phyloP scores from a whole-genome alignment of 2,113 vertebrate species.

The Macquaria ambigua region DNA sequence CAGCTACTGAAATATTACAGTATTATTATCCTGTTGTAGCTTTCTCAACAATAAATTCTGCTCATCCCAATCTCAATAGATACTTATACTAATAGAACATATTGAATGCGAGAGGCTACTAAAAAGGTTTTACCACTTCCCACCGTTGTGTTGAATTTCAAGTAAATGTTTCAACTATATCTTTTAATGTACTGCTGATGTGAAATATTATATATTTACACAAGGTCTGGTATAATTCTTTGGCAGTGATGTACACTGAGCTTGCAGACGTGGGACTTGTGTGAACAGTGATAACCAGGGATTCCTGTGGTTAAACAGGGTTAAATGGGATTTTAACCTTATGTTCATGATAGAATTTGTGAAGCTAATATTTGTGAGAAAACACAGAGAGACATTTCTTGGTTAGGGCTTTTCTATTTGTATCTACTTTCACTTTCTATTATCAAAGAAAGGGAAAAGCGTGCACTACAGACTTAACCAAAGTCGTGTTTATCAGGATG shows the following conservation, averaged over 20 bases:
- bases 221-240: background rate
- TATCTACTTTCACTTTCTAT: constrained; percentile 8
- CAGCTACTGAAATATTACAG: background rate
- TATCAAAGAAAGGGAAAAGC: background rate
- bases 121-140: background rate
- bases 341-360: background rate
- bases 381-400: background rate
- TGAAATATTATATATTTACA: background rate
- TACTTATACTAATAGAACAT: background rate
- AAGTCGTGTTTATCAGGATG: constrained; percentile 20
- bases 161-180: background rate
- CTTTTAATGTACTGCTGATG: background rate
- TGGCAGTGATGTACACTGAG: background rate
- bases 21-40: background rate
- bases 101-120: background rate
- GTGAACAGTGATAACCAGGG: background rate
- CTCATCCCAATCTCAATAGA: background rate
- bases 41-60: background rate
- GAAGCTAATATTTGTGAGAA: constrained; percentile 1
- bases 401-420: background rate
- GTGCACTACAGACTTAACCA: constrained; percentile 1
- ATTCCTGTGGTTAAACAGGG: background rate
- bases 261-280: background rate
- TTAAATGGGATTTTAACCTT: background rate
- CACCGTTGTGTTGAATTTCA: background rate